These are phyloP conservation scores for Osmerus mordax DNA, from an alignment of 2,113 vertebrate genomes.

Conservation along the genomic window DNA sequence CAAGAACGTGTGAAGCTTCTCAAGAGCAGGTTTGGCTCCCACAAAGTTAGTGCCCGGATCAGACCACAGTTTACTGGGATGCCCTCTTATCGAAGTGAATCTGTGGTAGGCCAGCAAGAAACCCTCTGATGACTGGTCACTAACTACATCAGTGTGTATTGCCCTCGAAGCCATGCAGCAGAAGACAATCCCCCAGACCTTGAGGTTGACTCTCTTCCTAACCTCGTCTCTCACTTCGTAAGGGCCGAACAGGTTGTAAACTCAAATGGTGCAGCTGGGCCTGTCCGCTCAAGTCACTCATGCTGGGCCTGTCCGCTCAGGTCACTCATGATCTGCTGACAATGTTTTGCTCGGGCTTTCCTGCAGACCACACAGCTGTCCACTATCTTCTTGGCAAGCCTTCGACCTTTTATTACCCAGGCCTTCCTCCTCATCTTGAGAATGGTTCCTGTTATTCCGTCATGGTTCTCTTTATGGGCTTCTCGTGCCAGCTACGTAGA, in stretches of 20 bases:
- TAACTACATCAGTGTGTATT: neutral
- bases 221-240: slow-evolving; percentile 15
- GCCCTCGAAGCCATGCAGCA: neutral
- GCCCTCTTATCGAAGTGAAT: neutral
- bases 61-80: neutral
- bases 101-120: neutral
- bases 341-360: too few relatives aligned
- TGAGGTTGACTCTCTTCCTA: neutral
- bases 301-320: too few relatives aligned
- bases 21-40: too few relatives aligned
- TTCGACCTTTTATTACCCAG: too few relatives aligned
- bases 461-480: slow-evolving; percentile 22
- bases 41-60: neutral
- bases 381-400: too few relatives aligned
- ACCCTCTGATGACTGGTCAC: neutral
- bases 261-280: too few relatives aligned
- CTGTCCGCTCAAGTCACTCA: neutral
- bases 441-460: slow-evolving; percentile 13
- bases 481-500: slow-evolving; percentile 16
- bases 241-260: neutral
- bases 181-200: neutral
- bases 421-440: slow-evolving; percentile 9
- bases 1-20: too few relatives aligned
- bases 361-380: too few relatives aligned
- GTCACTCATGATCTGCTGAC: neutral